Percentiles rank a stretch among this genome's conserved stretches.
Evolutionary conservation across 2,797 vertebrate genomes (phyloP).

Genomic region (Peromyscus eremicus): DNA sequence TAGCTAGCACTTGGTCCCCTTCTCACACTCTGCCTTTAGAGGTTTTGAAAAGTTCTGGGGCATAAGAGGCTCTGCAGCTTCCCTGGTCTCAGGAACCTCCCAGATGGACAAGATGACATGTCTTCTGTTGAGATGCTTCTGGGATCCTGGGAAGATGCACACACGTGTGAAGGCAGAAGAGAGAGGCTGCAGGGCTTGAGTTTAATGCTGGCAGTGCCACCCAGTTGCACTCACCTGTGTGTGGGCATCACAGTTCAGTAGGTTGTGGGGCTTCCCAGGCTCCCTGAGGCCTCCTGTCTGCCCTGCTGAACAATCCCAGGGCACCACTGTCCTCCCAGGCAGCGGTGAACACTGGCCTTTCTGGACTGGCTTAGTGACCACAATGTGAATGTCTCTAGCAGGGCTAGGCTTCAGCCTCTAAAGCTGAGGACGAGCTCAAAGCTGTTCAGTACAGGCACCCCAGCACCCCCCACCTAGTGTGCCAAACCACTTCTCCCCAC

Average conservation of each 20-base stretch:
- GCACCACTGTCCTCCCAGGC: neutral
- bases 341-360: neutral
- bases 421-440: neutral
- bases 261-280: fast-evolving
- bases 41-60: neutral
- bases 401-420: neutral
- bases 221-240: fast-evolving
- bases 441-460: neutral
- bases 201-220: fast-evolving
- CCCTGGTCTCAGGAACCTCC: neutral
- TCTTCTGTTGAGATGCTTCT: neutral
- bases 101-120: neutral
- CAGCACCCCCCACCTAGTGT: fast-evolving
- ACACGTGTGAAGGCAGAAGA: neutral
- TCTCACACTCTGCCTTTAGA: neutral
- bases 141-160: neutral
- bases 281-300: too few relatives aligned
- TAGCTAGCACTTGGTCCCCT: neutral
- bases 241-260: neutral
- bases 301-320: fast-evolving
- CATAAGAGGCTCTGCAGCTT: neutral
- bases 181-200: neutral
- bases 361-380: neutral
- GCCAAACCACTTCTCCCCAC: neutral
- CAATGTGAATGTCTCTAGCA: neutral